A percentile compares a stretch with the other conserved stretches of the same genome.
Evolutionary conservation across 2,888 invertebrate genomes (phyloP).

Genomic region (Conchocele bisecta): DNA sequence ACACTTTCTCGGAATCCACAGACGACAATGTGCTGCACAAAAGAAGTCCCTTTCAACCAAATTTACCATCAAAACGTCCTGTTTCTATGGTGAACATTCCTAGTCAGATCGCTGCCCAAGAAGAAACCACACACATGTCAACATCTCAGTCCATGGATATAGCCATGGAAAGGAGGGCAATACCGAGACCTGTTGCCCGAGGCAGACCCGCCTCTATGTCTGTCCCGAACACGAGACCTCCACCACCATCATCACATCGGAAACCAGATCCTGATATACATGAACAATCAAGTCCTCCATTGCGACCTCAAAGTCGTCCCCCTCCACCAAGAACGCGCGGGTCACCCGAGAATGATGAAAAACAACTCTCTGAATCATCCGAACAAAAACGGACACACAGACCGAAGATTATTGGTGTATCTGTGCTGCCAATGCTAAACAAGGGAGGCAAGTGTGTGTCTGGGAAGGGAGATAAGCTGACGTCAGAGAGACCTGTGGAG

Average conservation of each 20-base stretch:
- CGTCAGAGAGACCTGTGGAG: not conserved
- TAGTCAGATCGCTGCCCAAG: conserved; percentile 19
- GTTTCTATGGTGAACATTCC: conserved; percentile 61
- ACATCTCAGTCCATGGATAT: conserved; percentile 4
- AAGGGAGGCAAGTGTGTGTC: not conserved
- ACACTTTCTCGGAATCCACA: too few relatives aligned
- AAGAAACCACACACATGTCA: conserved; percentile 19
- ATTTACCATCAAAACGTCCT: conserved; percentile 60
- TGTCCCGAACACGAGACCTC: conserved; percentile 16
- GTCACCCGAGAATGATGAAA: not conserved
- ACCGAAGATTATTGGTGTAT: conserved; percentile 13
- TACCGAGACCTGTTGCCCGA: conserved; percentile 53
- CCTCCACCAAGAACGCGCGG: not conserved
- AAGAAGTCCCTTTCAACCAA: conserved; percentile 35
- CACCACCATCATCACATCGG: conserved; percentile 23
- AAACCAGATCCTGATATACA: conserved; percentile 6
- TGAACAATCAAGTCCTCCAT: not conserved
- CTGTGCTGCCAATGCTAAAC: conserved; percentile 22
- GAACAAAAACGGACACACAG: not conserved
- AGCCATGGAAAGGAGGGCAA: not conserved
- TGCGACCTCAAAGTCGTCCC: not conserved
- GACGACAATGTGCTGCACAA: conserved; percentile 33
- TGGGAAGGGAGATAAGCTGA: not conserved
- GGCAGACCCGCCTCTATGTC: conserved; percentile 49
- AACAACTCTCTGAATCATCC: not conserved